Percentiles rank a stretch among this genome's conserved stretches.
Conservation (phyloP, 2,888 invertebrate species). For the Cylindroiulus punctatus region DNA sequence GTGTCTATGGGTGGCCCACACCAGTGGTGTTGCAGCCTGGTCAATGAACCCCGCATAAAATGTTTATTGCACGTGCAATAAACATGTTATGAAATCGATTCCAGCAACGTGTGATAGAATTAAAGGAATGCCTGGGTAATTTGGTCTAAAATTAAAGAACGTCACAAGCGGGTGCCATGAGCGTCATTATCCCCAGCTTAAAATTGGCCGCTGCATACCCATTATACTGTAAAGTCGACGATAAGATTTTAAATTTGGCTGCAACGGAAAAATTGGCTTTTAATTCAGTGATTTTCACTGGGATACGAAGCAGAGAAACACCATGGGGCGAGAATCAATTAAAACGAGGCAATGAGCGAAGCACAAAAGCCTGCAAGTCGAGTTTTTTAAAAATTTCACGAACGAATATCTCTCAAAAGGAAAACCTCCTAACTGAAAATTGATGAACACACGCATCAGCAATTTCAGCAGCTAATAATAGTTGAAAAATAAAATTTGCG, state of each 20-base stretch:
- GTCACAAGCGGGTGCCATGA: not conserved
- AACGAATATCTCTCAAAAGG: not conserved
- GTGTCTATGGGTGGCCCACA: no score
- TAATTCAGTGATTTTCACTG: slow-evolving; percentile 11
- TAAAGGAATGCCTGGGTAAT: no score
- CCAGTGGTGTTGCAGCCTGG: no score
- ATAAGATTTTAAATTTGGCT: not conserved
- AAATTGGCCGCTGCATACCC: not conserved
- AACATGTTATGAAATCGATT: no score
- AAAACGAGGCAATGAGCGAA: slow-evolving; percentile 9
- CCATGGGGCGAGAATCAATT: slow-evolving; percentile 32
- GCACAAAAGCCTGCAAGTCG: not conserved
- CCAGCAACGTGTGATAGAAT: no score
- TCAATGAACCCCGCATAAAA: no score
- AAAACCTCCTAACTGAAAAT: not conserved
- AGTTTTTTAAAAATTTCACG: slow-evolving; percentile 27
- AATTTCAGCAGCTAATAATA: slow-evolving; percentile 20
- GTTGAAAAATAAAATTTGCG: not conserved
- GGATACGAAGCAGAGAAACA: not conserved
- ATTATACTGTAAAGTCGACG: slow-evolving; percentile 1
- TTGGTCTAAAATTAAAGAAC: not conserved
- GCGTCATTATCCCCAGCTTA: not conserved
- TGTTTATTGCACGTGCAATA: no score
- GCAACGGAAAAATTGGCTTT: not conserved
- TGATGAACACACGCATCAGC: slow-evolving; percentile 30